Percentiles rank a stretch among this genome's conserved stretches.
These are phyloP conservation scores for Bergia sp. DNA, from an alignment of 92 coral and sea anemone genomes.

Conservation along the genomic window DNA sequence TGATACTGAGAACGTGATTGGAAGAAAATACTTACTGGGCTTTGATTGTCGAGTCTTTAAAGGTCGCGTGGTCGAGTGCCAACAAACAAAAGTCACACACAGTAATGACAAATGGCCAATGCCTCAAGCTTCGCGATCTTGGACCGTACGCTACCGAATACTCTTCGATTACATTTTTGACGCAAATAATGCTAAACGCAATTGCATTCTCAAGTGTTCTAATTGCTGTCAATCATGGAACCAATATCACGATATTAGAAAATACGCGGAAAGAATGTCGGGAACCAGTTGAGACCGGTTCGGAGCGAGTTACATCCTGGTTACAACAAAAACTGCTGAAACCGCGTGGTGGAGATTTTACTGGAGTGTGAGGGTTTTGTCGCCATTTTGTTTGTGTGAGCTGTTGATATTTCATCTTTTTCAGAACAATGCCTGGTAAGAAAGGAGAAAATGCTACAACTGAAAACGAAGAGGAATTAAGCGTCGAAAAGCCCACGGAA, in stretches of 20 bases:
- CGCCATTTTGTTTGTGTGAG: constrained; percentile 41
- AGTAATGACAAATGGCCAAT: background rate
- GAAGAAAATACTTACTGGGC: background rate
- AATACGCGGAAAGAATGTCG: background rate
- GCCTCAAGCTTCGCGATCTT: background rate
- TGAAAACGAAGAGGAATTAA: constrained; percentile 41
- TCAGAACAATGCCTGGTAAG: constrained; percentile 61
- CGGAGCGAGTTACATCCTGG: constrained; percentile 25
- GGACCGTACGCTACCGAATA: background rate
- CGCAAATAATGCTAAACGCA: background rate
- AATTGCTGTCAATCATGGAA: constrained; percentile 34
- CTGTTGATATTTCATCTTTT: background rate
- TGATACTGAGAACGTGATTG: constrained; percentile 6
- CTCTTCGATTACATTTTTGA: background rate
- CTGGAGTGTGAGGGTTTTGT: constrained; percentile 12
- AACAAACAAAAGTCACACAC: background rate
- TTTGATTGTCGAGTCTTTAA: background rate
- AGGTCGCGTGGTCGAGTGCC: background rate
- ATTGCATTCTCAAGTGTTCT: background rate
- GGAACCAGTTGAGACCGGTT: constrained; percentile 45
- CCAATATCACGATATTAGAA: background rate
- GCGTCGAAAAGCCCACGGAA: constrained; percentile 51
- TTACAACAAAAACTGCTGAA: background rate
- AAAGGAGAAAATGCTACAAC: constrained; percentile 52
- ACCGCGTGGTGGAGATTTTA: constrained; percentile 19